A percentile compares a stretch with the other conserved stretches of the same genome.
phyloP scores from a whole-genome alignment of 2,113 vertebrate species.

The Felis chaus region DNA sequence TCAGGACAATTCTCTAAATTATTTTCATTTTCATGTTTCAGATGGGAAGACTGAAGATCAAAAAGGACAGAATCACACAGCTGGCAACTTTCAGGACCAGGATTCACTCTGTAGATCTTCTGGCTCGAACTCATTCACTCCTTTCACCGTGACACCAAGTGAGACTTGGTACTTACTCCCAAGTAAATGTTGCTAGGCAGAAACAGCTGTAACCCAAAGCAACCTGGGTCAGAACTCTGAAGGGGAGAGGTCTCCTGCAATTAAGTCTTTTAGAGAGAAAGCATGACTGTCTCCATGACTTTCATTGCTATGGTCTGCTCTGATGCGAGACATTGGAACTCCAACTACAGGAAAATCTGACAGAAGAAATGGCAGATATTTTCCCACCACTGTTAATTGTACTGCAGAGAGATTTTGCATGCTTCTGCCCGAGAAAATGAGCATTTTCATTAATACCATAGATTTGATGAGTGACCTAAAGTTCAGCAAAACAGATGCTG shows the following conservation, averaged over 20 bases:
- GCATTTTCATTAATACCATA: background rate
- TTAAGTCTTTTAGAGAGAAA: background rate
- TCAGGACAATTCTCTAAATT: background rate
- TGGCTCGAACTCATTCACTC: background rate
- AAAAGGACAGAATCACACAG: background rate
- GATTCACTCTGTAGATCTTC: background rate
- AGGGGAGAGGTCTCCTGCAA: background rate
- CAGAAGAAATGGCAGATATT: background rate
- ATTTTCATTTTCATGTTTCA: conserved; percentile 36
- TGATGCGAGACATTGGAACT: background rate
- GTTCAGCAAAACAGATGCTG: background rate
- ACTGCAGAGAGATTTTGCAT: background rate
- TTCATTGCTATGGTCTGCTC: background rate
- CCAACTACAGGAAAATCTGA: background rate
- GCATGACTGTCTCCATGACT: background rate
- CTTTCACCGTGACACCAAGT: background rate
- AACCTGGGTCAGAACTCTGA: background rate
- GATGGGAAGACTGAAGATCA: background rate
- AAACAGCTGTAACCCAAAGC: background rate
- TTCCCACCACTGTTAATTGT: background rate
- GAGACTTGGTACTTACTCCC: background rate
- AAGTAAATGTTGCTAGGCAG: background rate
- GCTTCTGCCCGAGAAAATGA: conserved; percentile 29
- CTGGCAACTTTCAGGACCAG: background rate
- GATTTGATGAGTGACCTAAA: conserved; percentile 18